Evolutionary conservation across 2,113 vertebrate species (phyloP), one percentile per base, ranked within the genome.

Genomic region (Chionis minor): DNA sequence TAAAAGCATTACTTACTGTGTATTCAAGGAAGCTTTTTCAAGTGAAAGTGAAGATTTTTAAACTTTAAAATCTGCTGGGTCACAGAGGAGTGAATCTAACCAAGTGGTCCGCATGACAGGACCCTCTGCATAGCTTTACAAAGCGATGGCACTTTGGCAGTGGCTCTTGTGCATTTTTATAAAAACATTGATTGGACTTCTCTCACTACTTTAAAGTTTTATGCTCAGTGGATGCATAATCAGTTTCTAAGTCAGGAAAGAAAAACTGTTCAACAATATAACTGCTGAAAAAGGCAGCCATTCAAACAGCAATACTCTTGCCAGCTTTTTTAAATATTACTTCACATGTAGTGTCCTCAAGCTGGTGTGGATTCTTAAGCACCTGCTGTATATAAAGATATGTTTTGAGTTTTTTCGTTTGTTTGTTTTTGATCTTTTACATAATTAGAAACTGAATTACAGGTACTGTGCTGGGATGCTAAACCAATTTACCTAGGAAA

Each of bases 31-130:
- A 93, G 79, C 55, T 71, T 95, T 88, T 90, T 88, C 82, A 92
- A 93, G 51, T 83, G 88, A 96, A 96, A 96, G 54, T 54, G 74
- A 94, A 90, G 81, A 96, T 83, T 93, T 96, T 97, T 83, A 92
- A 96, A 93, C 71, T 95, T 97, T 95, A 96, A 95, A 83, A 88
- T 85, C 88, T 59, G 81, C n/a, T 90, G 61, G 69, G 66, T 90
- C 81, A 88, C 79, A 93, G 55, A 92, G 67, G 74, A 95, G 13
- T 49, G 20, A 73, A 73, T 77, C 33, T 73, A 92, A 90, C 45
- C 42, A 82, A 80, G 90, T 44, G 59, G 58, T 32, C 75, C 4
- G 2, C 22, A 55, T 55, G 56, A n/a, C 66, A 88, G 55, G 56
- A 55, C 56, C 19, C 33, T 87, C 66, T 73, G 71, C 54, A 27